phyloP scores from a whole-genome alignment of 1,140 invertebrate genomes.

The Drosophila malerkotliana region DNA sequence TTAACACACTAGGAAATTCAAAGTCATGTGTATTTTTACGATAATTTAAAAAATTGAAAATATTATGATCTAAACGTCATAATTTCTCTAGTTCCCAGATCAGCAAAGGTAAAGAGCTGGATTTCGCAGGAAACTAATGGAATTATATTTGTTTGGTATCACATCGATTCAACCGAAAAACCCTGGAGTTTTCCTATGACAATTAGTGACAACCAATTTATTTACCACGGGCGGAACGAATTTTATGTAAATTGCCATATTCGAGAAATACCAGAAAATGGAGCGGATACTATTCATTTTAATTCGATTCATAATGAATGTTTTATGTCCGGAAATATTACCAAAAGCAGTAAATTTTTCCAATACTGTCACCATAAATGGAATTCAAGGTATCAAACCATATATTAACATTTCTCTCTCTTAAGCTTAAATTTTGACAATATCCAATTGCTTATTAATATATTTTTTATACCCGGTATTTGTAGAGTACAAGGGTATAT shows the following conservation, averaged over 20 bases:
- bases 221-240: conserved; percentile 90
- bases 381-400: conserved; percentile 62
- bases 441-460: too few species aligned
- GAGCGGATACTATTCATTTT: conserved; percentile 93
- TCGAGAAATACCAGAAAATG: conserved; percentile 97
- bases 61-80: not conserved
- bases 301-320: conserved; percentile 89
- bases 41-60: not conserved
- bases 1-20: too few species aligned
- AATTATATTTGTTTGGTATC: conserved; percentile 93
- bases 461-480: too few species aligned
- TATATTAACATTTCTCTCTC: not conserved
- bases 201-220: conserved; percentile 86
- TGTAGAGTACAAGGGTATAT: too few species aligned
- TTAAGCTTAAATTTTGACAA: not conserved
- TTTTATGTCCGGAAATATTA: conserved; percentile 86
- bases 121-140: conserved; percentile 88
- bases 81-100: conserved; percentile 83
- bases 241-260: conserved; percentile 90
- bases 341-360: conserved; percentile 37
- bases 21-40: too few species aligned
- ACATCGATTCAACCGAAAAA: conserved; percentile 89
- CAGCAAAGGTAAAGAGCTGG: conserved; percentile 88
- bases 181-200: conserved; percentile 88
- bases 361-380: conserved; percentile 59